Evolutionary conservation across 2,888 invertebrate species (phyloP), one percentile per base, ranked within the genome.

Genomic region (Tetragnatha montana): DNA sequence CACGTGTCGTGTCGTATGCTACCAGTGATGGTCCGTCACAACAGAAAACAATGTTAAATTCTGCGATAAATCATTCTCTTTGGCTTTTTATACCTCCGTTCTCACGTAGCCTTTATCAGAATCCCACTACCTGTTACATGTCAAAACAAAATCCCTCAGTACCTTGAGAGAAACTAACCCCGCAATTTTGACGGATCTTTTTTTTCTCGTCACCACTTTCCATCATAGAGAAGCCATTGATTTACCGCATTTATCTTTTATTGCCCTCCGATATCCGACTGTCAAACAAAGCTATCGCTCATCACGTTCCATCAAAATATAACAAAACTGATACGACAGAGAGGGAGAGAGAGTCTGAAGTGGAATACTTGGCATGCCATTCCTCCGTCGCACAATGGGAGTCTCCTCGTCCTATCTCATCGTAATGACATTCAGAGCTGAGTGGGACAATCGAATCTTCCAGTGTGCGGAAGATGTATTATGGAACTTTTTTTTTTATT

Each of bases 251-350:
- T 22, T 60, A 50, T 73, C 35, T 74, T 60, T 82, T 74, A 82
- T 82, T 82, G 82, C 74, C 60, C 60, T 74, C 73, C 82, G 73
- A 51, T 73, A 82, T 51, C 73, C n/a, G 8, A 51, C 21, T 51
- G 51, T 19, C 74, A 82, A 60, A 82, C 82, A 82, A 82, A 73
- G 74, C 19, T 82, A 82, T 82, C 82, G 51, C 82, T 74, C 74
- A 12, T 21, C 8, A 51, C 21, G 50, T 50, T 73, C 71, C 73
- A 12, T 82, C 50, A 22, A 74, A 82, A 82, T 74, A 71, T 12
- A 74, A 82, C 74, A 82, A 82, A 74, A 70, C 21, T 35, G 21
- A 60, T 60, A 60, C 60, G 60, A 12, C 14, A 60, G 60, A 0
- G 60, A 6, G 14, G 60, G 17, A 4, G 50, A 81, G 50, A 51